Percentiles rank a stretch among this genome's conserved stretches.
Evolutionary conservation across 2,797 vertebrate genomes (phyloP).

Genomic region (Hipposideros larvatus): DNA sequence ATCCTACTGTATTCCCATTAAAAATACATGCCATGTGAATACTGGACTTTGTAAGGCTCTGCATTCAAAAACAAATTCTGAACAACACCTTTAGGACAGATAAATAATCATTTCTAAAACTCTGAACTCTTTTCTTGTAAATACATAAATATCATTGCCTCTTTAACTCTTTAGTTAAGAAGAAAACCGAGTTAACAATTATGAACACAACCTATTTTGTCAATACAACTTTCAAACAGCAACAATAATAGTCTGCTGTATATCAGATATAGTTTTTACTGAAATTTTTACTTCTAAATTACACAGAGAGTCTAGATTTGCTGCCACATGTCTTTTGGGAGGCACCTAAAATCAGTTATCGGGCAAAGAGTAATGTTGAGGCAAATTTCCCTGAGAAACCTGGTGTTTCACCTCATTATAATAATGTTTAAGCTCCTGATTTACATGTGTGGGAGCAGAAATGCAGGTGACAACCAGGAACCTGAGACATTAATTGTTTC

Average conservation of each 20-base stretch:
- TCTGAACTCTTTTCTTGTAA: neutral
- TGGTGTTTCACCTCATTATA: conserved; percentile 40
- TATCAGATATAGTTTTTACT: neutral
- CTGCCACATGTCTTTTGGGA: conserved; percentile 14
- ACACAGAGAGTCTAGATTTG: neutral
- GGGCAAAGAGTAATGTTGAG: conserved; percentile 51
- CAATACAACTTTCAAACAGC: neutral
- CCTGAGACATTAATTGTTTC: neutral
- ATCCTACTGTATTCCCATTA: neutral
- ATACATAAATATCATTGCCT: neutral
- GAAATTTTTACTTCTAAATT: neutral
- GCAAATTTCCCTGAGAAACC: conserved; percentile 62
- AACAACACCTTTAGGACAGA: neutral
- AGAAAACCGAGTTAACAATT: neutral
- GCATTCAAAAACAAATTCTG: neutral
- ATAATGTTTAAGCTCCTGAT: neutral
- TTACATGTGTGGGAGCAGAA: conserved; percentile 25
- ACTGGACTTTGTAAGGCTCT: neutral
- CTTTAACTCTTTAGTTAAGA: neutral
- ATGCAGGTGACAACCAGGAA: neutral
- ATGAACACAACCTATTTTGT: neutral
- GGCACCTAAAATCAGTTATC: neutral
- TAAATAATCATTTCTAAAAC: conserved; percentile 8
- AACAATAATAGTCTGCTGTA: neutral
- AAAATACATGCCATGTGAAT: neutral